Conservation (phyloP, 2,888 invertebrate species). For the Diabrotica balteata region DNA sequence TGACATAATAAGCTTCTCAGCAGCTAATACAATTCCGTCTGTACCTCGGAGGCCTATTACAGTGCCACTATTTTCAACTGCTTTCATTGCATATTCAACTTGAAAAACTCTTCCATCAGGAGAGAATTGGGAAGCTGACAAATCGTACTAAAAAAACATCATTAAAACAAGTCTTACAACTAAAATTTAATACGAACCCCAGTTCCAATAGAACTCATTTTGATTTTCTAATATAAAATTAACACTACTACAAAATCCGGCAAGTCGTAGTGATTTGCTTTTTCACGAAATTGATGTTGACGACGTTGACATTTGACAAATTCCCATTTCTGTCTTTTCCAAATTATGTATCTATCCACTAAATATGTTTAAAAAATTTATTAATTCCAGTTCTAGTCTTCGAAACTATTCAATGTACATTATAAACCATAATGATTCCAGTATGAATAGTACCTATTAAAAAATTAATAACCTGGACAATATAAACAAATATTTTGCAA, state of each 20-base stretch:
- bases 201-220: conserved; percentile 38
- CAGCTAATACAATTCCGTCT: conserved; percentile 96
- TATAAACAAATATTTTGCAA: no score
- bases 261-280: conserved; percentile 14
- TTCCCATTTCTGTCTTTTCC: no score
- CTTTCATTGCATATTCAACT: conserved; percentile 99
- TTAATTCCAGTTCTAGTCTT: no score
- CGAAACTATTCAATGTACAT: no score
- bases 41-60: conserved; percentile 94
- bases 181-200: conserved; percentile 26
- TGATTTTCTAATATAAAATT: not conserved
- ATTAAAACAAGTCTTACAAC: not conserved
- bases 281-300: conserved; percentile 7
- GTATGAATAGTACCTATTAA: no score
- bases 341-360: no score
- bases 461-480: no score
- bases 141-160: conserved; percentile 80
- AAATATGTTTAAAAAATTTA: no score
- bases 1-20: conserved; percentile 95
- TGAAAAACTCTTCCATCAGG: conserved; percentile 99
- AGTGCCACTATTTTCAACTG: conserved; percentile 90
- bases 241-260: not conserved
- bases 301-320: not conserved
- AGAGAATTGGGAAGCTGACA: conserved; percentile 99
- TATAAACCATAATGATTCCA: no score